Evolutionary conservation across 2,797 vertebrate genomes (phyloP).

Genomic region (Euthynnus affinis): DNA sequence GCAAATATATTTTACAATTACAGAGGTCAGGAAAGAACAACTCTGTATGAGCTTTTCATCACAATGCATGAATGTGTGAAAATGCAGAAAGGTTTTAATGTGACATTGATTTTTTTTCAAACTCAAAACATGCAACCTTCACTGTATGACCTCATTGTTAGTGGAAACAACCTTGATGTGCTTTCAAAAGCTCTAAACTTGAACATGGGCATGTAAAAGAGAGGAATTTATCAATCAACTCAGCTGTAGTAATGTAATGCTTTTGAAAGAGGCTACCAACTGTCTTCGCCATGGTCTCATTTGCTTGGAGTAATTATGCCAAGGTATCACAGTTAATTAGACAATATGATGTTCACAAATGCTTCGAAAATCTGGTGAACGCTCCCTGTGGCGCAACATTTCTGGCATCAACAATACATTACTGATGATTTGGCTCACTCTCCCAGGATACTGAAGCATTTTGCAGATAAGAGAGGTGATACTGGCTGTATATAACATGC

Average conservation of each 20-base stretch:
- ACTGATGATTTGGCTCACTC: slow-evolving; percentile 37
- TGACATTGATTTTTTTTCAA: slow-evolving; percentile 20
- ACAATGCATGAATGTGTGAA: not conserved
- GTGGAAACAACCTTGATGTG: slow-evolving; percentile 19
- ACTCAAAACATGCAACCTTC: not conserved
- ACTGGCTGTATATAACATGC: slow-evolving; percentile 27
- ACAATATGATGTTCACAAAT: slow-evolving; percentile 35
- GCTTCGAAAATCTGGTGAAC: slow-evolving; percentile 38
- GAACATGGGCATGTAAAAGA: not conserved
- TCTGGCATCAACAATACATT: slow-evolving; percentile 49
- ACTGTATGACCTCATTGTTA: not conserved
- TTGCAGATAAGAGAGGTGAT: slow-evolving; percentile 30
- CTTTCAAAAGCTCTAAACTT: not conserved
- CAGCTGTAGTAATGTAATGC: not conserved
- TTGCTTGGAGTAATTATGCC: slow-evolving; percentile 46
- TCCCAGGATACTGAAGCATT: slow-evolving; percentile 14
- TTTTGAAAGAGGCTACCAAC: slow-evolving; percentile 9
- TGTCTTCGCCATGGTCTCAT: slow-evolving; percentile 23
- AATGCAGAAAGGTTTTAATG: not conserved
- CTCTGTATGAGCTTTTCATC: not conserved
- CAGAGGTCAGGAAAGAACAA: not conserved
- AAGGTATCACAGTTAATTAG: slow-evolving; percentile 49
- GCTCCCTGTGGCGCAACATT: slow-evolving; percentile 31
- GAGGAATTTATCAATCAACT: slow-evolving; percentile 1
- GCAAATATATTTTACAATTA: not conserved